Evolutionary conservation across 1,140 invertebrate genomes (phyloP).

Genomic region (Acromyrmex echinatior): DNA sequence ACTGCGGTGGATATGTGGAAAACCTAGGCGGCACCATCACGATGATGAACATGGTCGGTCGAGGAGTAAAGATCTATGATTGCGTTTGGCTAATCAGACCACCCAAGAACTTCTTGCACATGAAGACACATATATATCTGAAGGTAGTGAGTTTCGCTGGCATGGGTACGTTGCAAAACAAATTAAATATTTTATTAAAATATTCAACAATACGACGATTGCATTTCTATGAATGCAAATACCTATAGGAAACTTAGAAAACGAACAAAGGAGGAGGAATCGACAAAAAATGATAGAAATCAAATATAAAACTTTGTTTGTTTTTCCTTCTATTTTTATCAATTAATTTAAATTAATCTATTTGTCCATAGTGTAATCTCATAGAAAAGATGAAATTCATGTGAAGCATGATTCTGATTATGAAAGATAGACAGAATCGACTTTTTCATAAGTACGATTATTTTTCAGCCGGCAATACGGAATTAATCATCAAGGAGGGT

Average conservation of each 20-base stretch:
- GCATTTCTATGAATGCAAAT: too few species aligned
- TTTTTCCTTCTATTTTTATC: background rate
- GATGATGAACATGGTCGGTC: slow-evolving; percentile 92
- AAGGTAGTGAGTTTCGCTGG: slow-evolving; percentile 89
- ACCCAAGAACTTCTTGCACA: slow-evolving; percentile 89
- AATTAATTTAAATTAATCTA: background rate
- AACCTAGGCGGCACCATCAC: slow-evolving; percentile 92
- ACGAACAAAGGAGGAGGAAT: background rate
- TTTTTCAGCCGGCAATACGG: slow-evolving; percentile 87
- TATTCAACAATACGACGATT: background rate
- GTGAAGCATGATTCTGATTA: background rate
- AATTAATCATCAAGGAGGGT: slow-evolving; percentile 89
- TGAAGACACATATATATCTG: slow-evolving; percentile 91
- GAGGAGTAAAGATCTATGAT: slow-evolving; percentile 89
- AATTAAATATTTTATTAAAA: background rate
- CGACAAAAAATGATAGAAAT: background rate
- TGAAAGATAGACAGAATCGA: background rate
- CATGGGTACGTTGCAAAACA: slow-evolving; percentile 87
- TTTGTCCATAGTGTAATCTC: background rate
- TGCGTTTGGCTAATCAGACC: slow-evolving; percentile 92
- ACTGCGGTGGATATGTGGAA: slow-evolving; percentile 92
- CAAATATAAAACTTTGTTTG: background rate
- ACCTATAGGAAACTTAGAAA: background rate
- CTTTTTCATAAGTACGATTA: background rate
- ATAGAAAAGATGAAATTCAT: background rate